A percentile compares a stretch with the other conserved stretches of the same genome.
These are phyloP conservation scores for Ephialtes manifestator DNA, from an alignment of 2,888 invertebrate genomes.

Conservation along the genomic window DNA sequence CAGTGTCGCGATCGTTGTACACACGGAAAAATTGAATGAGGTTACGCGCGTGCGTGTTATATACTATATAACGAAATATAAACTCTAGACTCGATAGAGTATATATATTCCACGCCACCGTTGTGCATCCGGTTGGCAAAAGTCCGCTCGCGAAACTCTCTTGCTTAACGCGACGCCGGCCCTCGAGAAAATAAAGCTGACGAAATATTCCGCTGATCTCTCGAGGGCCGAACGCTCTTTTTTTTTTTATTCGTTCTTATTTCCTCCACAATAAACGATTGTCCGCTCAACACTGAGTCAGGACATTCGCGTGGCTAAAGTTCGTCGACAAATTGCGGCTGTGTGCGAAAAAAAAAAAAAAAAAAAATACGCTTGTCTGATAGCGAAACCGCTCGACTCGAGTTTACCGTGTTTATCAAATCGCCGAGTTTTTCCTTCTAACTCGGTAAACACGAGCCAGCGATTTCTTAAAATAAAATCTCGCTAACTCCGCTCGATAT, in stretches of 20 bases:
- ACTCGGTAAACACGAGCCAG: background rate
- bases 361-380: background rate
- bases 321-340: slow-evolving; percentile 26
- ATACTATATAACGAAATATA: slow-evolving; percentile 21
- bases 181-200: slow-evolving; percentile 53
- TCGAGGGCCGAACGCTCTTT: slow-evolving; percentile 17
- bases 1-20: background rate
- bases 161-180: slow-evolving; percentile 29
- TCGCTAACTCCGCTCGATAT: background rate
- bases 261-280: slow-evolving; percentile 13
- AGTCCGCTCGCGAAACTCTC: slow-evolving; percentile 42
- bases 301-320: background rate
- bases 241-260: slow-evolving; percentile 3
- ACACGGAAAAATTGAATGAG: background rate
- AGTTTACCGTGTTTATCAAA: slow-evolving; percentile 29
- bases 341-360: slow-evolving; percentile 6
- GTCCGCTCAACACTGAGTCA: slow-evolving; percentile 13
- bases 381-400: slow-evolving; percentile 11
- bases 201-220: slow-evolving; percentile 51
- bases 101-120: slow-evolving; percentile 15
- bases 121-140: slow-evolving; percentile 40
- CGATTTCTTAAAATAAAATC: background rate
- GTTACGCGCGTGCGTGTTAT: background rate
- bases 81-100: slow-evolving; percentile 30
- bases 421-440: background rate